phyloP scores from a whole-genome alignment of 2,888 invertebrate genomes.

The Platynereis dumerilii region DNA sequence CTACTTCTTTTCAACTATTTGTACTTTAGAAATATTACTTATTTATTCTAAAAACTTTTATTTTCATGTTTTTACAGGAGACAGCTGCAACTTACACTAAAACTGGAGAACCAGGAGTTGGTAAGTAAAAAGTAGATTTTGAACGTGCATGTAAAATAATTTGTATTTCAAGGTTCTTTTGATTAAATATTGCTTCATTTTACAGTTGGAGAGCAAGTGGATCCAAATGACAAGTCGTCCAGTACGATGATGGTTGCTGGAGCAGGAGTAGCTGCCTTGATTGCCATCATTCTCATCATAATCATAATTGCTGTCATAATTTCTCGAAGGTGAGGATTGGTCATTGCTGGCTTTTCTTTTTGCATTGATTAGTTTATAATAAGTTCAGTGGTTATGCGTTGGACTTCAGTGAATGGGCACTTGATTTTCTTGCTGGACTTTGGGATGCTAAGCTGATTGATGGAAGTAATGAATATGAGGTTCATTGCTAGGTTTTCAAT shows the following conservation, averaged over 20 bases:
- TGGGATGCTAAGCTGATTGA: too few relatives aligned
- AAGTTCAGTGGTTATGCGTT: too few relatives aligned
- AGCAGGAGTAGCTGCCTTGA: constrained; percentile 29
- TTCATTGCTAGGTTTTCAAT: too few relatives aligned
- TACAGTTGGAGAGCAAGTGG: not conserved
- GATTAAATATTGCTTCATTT: too few relatives aligned
- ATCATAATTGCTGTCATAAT: constrained; percentile 27
- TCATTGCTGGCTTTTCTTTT: too few relatives aligned
- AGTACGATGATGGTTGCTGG: constrained; percentile 30
- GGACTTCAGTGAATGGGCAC: too few relatives aligned
- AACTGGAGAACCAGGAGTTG: constrained; percentile 46
- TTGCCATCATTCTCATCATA: constrained; percentile 27
- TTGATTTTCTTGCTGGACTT: too few relatives aligned
- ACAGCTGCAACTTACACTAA: constrained; percentile 51
- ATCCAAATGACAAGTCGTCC: not conserved
- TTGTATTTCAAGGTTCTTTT: too few relatives aligned
- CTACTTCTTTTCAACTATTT: too few relatives aligned
- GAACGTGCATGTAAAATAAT: too few relatives aligned
- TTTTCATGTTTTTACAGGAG: constrained; percentile 41
- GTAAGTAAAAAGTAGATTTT: constrained; percentile 38
- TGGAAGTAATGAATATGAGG: too few relatives aligned
- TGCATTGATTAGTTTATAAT: too few relatives aligned
- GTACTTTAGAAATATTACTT: not conserved
- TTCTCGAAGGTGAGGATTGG: constrained; percentile 10
- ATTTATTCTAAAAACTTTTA: not conserved